Evolutionary conservation across 2,797 vertebrate species (phyloP).

Genomic region (Champsocephalus gunnari): DNA sequence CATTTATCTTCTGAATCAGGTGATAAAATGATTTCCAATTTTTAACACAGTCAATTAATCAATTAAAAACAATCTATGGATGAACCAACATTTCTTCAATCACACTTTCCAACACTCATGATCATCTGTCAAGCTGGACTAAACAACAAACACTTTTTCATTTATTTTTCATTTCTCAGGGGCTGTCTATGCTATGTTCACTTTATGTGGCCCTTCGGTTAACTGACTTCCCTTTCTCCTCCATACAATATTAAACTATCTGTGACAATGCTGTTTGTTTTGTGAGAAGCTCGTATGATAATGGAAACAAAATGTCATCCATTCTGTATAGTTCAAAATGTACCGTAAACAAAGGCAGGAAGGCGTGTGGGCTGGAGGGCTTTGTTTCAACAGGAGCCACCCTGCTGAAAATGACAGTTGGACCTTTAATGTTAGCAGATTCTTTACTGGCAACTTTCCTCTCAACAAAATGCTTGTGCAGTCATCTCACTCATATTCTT

Average conservation of each 20-base stretch:
- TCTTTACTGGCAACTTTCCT: conserved; percentile 40
- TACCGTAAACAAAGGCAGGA: conserved; percentile 76
- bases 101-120: background rate
- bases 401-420: conserved; percentile 55
- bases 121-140: background rate
- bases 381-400: conserved; percentile 58
- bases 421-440: conserved; percentile 61
- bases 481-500: conserved; percentile 65
- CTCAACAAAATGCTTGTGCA: conserved; percentile 57
- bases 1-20: conserved; percentile 10
- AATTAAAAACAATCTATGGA: conserved; percentile 3
- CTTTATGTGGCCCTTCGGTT: background rate
- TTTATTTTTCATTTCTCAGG: background rate
- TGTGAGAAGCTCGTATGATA: conserved; percentile 44
- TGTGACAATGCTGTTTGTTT: conserved; percentile 44
- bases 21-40: background rate
- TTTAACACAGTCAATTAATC: background rate
- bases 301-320: conserved; percentile 59
- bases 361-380: conserved; percentile 59
- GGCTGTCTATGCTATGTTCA: background rate
- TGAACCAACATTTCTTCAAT: background rate
- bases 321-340: conserved; percentile 61
- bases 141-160: background rate
- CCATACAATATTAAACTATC: conserved; percentile 16
- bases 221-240: conserved; percentile 3